Evolutionary conservation across 1,140 invertebrate genomes (phyloP), one percentile per base, ranked within the genome.

Genomic region (Microplitis mediator): DNA sequence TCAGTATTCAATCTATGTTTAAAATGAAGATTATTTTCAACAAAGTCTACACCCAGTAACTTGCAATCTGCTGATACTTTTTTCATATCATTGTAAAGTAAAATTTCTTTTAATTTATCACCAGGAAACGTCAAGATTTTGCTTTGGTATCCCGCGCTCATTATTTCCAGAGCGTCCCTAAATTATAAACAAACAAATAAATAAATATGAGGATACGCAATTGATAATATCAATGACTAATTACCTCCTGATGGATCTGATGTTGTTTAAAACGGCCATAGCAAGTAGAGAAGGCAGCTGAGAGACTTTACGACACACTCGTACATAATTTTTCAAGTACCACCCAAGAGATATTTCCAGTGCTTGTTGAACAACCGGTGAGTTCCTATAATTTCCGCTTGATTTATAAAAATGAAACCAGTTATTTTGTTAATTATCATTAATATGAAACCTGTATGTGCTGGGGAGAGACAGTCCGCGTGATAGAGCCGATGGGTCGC

Each of bases 71-170:
- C 36, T 11, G 73, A 51, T 4, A 86, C 6, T 62, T 73, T 79
- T 8, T 71, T 69, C 23, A 78, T 75, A 52, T 77, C 79, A 71
- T 78, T 79, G 14, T 85, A 86, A 1, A 84, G 64, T 60, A 86
- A 72, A 39, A 86, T 64, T 74, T 81, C 67, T 74, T 82, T 77
- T 13, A 86, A 65, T 73, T 84, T 79, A 2, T 67, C 0, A 72
- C 72, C 73, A 4, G 90, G 89, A 69, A 88, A 89, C 1, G 76
- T 80, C 9, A 89, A 76, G 52, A 85, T 83, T 80, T 88, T 88
- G 69, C 86, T 90, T 78, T 82, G 89, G 76, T 90, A 91, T 3
- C 85, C 90, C 31, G 75, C 74, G 69, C 86, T 88, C 88, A 91
- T 86, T 0, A 89, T 85, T 77, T 81, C 50, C 2, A 91, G 78